These are phyloP conservation scores for Aspidapion aeneum DNA, from an alignment of 2,888 invertebrate genomes.

Conservation along the genomic window DNA sequence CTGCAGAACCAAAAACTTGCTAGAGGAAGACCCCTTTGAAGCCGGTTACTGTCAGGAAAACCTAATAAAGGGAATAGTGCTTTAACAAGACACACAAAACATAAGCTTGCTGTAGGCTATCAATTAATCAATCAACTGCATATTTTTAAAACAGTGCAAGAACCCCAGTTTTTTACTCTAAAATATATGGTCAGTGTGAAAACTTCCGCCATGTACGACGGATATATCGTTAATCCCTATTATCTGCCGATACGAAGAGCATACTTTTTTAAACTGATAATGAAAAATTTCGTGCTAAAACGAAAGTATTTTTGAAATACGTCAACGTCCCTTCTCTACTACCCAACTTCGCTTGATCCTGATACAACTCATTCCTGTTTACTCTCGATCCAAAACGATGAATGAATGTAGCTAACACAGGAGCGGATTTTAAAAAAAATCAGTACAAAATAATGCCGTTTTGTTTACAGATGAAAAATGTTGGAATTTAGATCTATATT, in stretches of 20 bases:
- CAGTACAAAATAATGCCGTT: no score
- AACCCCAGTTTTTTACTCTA: neutral
- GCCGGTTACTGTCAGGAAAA: no score
- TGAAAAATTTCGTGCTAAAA: slow-evolving; percentile 26
- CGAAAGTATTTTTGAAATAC: slow-evolving; percentile 3
- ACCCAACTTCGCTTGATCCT: slow-evolving; percentile 21
- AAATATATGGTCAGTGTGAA: slow-evolving; percentile 7
- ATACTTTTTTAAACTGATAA: slow-evolving; percentile 27
- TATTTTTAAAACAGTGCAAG: no score
- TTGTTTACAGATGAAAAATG: no score
- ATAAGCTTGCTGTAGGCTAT: no score
- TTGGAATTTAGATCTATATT: no score
- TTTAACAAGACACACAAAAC: no score
- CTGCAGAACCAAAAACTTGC: no score
- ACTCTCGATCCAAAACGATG: slow-evolving; percentile 16
- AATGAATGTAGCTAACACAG: slow-evolving; percentile 11
- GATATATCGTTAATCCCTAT: slow-evolving; percentile 22
- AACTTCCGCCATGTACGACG: slow-evolving; percentile 20
- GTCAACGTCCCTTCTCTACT: neutral
- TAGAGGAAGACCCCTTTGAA: no score
- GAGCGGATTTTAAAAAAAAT: no score
- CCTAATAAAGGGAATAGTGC: no score
- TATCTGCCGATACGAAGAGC: slow-evolving; percentile 23
- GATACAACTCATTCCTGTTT: slow-evolving; percentile 24
- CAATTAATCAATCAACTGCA: no score